phyloP scores from a whole-genome alignment of 2,797 vertebrate genomes.

The Eulemur mongoz region DNA sequence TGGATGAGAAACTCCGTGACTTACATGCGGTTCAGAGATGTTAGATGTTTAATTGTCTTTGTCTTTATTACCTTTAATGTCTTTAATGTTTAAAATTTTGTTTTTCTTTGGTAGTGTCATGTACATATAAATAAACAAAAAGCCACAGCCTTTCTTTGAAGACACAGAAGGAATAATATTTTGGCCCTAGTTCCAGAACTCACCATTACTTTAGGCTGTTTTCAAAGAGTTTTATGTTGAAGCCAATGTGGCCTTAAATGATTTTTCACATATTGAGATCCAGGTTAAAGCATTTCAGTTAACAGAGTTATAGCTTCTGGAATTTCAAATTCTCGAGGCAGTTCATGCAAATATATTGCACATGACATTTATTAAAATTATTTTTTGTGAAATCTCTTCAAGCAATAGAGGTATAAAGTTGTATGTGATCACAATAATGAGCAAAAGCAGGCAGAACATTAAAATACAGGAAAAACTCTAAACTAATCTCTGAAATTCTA shows the following conservation, averaged over 20 bases:
- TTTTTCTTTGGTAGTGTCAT: background rate
- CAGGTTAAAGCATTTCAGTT: slow-evolving; percentile 36
- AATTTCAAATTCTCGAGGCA: slow-evolving; percentile 32
- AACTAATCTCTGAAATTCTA: slow-evolving; percentile 33
- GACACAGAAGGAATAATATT: background rate
- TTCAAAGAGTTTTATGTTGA: slow-evolving; percentile 33
- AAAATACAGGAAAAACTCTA: background rate
- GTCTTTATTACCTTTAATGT: slow-evolving; percentile 24
- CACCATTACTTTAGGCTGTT: background rate
- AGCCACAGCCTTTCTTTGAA: background rate
- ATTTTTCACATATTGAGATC: slow-evolving; percentile 22
- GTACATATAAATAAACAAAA: background rate
- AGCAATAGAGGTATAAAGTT: slow-evolving; percentile 15
- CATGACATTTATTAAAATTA: slow-evolving; percentile 51
- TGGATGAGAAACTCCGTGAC: background rate
- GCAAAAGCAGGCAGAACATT: background rate
- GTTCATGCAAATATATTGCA: slow-evolving; percentile 32
- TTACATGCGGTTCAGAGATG: background rate
- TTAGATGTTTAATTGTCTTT: background rate
- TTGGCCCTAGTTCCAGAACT: background rate
- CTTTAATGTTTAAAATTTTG: slow-evolving; percentile 3
- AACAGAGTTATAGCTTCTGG: slow-evolving; percentile 41
- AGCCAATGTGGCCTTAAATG: slow-evolving; percentile 29
- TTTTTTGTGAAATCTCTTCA: slow-evolving; percentile 56
- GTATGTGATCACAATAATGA: background rate